Base-by-base conservation (phyloP, 2,113 vertebrate genomes). In the Alectura lathami region DNA sequence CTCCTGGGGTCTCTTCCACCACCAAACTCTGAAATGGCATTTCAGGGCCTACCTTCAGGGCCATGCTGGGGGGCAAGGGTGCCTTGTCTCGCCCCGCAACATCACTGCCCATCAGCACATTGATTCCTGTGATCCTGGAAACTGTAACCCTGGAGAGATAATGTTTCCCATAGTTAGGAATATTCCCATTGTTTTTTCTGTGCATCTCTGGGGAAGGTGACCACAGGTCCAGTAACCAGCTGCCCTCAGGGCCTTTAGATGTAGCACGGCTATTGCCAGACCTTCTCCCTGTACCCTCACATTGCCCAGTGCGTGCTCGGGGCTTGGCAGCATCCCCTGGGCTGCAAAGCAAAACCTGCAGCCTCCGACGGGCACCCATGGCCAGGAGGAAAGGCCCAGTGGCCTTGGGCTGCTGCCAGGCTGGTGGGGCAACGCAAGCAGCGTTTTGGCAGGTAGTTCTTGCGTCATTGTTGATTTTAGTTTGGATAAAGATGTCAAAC, bases 301-400 rank as follows among this genome's bases (percentile, higher is more conserved):
- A 43, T 73, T 40, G 24, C 3, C 57, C 9, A n/a, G n/a, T n/a
- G n/a, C n/a, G 15, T 18, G 15, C 11, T 74, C 34, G 47, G 76
- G 10, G 42, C 38, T 38, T 17, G 45, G 75, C 32, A 83, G 62
- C 36, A 3, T 30, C 0, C 0, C 34, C 23, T 36, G 72, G 43
- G 50, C 53, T 82, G 50, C 95, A 70, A 47, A 88, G 15, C 22
- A 69, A 73, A 88, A 54, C 42, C 60, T 53, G 36, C 32, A 14
- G 30, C 30, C 36, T 78, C 43, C 29, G 57, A 32, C 6, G 26
- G 43, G 7, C 1, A 0, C 26, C 14, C 1, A 1, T 5, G 18
- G 43, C 6, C 2, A 2, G 15, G 30, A 83, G 60, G 17, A 38
- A 0, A 1, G n/a, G 18, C 40, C 26, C 12, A 0, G 0, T 1